A percentile compares a stretch with the other conserved stretches of the same genome.
Evolutionary conservation across 2,113 vertebrate species (phyloP).

Genomic region (Desmodus rotundus): DNA sequence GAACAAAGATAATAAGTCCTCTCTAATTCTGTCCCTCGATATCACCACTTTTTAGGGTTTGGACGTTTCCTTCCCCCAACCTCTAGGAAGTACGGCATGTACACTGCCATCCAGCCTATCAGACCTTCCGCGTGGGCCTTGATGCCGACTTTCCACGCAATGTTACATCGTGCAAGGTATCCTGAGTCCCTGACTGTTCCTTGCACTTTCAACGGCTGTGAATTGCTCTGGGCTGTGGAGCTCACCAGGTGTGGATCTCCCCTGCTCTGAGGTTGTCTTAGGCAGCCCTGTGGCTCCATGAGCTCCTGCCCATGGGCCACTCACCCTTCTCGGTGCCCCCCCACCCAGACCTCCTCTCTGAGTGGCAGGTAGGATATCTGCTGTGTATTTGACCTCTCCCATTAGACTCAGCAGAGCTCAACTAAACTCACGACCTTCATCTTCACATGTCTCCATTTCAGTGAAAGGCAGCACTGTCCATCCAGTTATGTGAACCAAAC

Average conservation of each 20-base stretch:
- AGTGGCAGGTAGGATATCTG: not conserved
- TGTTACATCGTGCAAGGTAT: too few species aligned
- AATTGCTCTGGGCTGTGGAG: too few species aligned
- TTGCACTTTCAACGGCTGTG: too few species aligned
- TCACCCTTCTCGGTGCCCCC: too few species aligned
- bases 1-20: not conserved
- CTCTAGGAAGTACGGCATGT: not conserved
- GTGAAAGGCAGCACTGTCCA: not conserved
- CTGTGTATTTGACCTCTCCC: too few species aligned
- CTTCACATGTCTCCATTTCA: not conserved
- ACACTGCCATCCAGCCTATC: too few species aligned
- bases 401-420: not conserved
- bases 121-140: too few species aligned
- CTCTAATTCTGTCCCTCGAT: not conserved
- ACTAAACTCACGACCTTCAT: not conserved
- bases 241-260: too few species aligned
- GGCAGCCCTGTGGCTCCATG: fast-evolving
- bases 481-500: not conserved
- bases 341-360: not conserved
- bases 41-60: not conserved
- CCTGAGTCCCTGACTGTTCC: too few species aligned
- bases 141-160: too few species aligned
- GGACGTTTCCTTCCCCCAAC: too few species aligned
- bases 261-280: not conserved
- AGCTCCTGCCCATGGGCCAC: not conserved